Conservation (phyloP, 1,140 invertebrate species). For the Oscheius sp. region DNA sequence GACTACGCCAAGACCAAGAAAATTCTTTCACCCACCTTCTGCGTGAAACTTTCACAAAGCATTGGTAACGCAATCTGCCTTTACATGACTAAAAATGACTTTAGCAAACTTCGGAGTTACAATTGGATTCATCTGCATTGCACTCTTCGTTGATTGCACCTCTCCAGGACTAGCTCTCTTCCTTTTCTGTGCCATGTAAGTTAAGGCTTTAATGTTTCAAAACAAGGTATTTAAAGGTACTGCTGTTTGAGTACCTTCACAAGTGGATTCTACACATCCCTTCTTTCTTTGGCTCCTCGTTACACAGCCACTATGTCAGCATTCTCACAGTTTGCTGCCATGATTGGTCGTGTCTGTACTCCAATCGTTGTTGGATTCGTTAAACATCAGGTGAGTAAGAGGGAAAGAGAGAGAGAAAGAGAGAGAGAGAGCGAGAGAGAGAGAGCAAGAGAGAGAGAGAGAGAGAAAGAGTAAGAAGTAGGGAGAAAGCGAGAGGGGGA, state of each 20-base stretch:
- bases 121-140: slow-evolving; percentile 34
- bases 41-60: slow-evolving; percentile 44
- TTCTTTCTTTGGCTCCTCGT: slow-evolving; percentile 43
- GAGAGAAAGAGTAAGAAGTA: too few relatives aligned
- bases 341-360: slow-evolving; percentile 37
- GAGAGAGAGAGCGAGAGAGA: not conserved
- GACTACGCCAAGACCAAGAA: slow-evolving; percentile 47
- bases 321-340: slow-evolving; percentile 42
- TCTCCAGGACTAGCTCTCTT: slow-evolving; percentile 33
- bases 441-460: too few relatives aligned
- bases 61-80: slow-evolving; percentile 35
- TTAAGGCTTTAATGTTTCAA: not conserved
- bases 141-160: slow-evolving; percentile 33
- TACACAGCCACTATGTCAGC: slow-evolving; percentile 48
- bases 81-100: not conserved
- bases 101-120: slow-evolving; percentile 42
- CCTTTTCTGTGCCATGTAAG: slow-evolving; percentile 41
- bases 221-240: not conserved
- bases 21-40: slow-evolving; percentile 33
- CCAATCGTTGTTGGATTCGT: slow-evolving; percentile 42
- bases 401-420: not conserved
- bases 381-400: slow-evolving; percentile 36
- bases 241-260: slow-evolving; percentile 39
- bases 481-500: too few relatives aligned
- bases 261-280: slow-evolving; percentile 48